Percentiles rank a stretch among this genome's conserved stretches.
phyloP scores from a whole-genome alignment of 2,797 vertebrate species.

The Mus spretus region DNA sequence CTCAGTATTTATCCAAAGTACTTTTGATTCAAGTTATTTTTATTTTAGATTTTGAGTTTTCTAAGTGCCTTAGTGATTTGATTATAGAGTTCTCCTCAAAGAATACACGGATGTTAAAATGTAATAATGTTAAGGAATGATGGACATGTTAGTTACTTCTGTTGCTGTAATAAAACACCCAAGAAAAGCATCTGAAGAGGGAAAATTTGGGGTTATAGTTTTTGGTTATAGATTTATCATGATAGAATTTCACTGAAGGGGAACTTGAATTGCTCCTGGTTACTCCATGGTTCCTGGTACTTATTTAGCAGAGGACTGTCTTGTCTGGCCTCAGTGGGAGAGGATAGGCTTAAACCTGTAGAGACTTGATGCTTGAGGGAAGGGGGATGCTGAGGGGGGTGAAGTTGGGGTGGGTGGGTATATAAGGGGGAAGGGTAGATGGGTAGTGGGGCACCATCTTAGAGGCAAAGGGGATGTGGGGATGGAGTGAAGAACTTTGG shows the following conservation, averaged over 20 bases:
- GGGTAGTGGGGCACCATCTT: not conserved
- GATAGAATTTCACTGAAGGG: not conserved
- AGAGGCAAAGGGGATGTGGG: not conserved
- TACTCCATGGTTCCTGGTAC: not conserved
- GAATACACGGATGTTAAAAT: not conserved
- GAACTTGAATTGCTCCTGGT: not conserved
- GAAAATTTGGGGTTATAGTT: not conserved
- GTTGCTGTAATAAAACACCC: not conserved
- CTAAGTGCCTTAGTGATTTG: not conserved
- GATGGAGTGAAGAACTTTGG: not conserved
- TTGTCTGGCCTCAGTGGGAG: not conserved
- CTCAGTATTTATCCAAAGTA: not conserved
- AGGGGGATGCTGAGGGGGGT: not conserved
- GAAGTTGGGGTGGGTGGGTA: not conserved
- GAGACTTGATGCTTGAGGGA: not conserved
- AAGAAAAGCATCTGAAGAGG: not conserved
- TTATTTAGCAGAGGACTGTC: not conserved
- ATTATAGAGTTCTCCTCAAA: not conserved
- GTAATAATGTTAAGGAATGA: not conserved
- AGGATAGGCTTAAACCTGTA: not conserved
- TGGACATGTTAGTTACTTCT: not conserved
- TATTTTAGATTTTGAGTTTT: not conserved
- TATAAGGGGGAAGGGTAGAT: not conserved
- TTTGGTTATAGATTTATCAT: not conserved
- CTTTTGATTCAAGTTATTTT: not conserved